Conservation (phyloP, 1,140 invertebrate species). For the Hesperophylax magnus region DNA sequence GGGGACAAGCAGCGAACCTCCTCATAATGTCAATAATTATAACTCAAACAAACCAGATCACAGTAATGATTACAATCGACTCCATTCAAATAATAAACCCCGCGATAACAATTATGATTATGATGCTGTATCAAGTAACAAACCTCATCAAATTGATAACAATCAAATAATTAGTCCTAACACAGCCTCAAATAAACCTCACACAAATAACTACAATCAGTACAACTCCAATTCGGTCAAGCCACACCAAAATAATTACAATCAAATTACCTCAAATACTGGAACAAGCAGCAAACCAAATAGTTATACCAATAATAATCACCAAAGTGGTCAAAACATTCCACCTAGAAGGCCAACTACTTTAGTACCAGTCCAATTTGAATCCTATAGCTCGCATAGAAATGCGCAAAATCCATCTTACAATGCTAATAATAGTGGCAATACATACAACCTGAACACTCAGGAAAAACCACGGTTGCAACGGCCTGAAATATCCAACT, state of each 20-base stretch:
- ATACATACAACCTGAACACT: too few relatives aligned
- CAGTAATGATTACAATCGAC: too few relatives aligned
- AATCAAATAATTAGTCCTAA: too few relatives aligned
- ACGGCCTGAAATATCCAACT: constrained; percentile 64
- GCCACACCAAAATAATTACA: not conserved
- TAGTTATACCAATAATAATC: constrained; percentile 29
- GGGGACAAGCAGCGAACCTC: not conserved
- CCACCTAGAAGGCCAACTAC: constrained; percentile 23
- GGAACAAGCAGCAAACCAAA: not conserved
- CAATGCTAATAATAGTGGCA: too few relatives aligned
- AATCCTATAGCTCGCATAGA: constrained; percentile 34
- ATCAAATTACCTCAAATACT: not conserved
- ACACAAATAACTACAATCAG: too few relatives aligned
- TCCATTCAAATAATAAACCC: too few relatives aligned
- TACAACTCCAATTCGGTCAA: too few relatives aligned
- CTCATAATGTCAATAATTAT: not conserved
- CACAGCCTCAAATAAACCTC: too few relatives aligned
- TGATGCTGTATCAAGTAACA: too few relatives aligned
- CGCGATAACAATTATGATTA: too few relatives aligned
- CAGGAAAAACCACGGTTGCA: constrained; percentile 51
- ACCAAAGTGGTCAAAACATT: constrained; percentile 25
- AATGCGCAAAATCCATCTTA: too few relatives aligned
- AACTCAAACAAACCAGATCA: not conserved
- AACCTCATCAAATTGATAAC: too few relatives aligned
- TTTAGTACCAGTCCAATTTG: constrained; percentile 36